These are phyloP conservation scores for Loxodonta africana DNA, from an alignment of 2,113 vertebrate species.

Conservation along the genomic window DNA sequence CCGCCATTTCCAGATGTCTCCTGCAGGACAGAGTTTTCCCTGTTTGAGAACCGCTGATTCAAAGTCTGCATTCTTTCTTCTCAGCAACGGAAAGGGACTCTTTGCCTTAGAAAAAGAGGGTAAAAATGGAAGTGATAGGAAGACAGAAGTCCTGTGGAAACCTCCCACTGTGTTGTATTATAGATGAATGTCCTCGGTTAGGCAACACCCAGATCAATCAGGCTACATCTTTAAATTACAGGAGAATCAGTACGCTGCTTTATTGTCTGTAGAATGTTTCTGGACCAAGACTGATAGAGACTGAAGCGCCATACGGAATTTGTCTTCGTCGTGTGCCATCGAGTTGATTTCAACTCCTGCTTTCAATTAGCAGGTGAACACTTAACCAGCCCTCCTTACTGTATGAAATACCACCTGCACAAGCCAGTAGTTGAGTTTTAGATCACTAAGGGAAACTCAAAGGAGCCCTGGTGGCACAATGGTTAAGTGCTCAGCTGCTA, in stretches of 20 bases:
- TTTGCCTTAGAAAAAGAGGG: background rate
- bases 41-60: background rate
- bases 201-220: background rate
- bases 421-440: too few species aligned
- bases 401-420: too few species aligned
- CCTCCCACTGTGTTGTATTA: background rate
- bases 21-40: background rate
- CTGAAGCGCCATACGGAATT: background rate
- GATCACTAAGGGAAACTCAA: too few species aligned
- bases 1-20: background rate
- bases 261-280: slow-evolving; percentile 13
- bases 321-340: too few species aligned
- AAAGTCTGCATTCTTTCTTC: background rate
- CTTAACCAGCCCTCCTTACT: too few species aligned
- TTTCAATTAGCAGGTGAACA: too few species aligned
- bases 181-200: background rate
- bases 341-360: too few species aligned
- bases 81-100: background rate
- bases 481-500: too few species aligned
- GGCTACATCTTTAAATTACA: background rate
- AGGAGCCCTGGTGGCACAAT: too few species aligned
- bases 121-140: background rate
- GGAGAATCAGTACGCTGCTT: background rate
- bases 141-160: background rate
- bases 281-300: background rate